Conservation (phyloP, 2,888 invertebrate genomes). For the Orchestes rusci region DNA sequence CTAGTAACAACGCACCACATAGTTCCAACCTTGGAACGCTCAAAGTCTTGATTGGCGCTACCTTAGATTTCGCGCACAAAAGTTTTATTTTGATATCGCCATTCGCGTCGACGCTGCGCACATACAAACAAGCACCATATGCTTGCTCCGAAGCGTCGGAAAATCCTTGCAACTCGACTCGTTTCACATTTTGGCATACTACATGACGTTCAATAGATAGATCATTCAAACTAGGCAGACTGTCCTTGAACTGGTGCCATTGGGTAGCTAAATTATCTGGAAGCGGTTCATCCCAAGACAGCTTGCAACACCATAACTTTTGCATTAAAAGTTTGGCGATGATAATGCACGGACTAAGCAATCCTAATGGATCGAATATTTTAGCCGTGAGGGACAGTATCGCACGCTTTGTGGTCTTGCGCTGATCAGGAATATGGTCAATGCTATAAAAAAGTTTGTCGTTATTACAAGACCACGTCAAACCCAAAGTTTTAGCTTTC, state of each 20-base stretch:
- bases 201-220: not conserved
- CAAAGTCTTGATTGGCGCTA: slow-evolving; percentile 25
- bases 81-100: slow-evolving; percentile 1
- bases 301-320: no score
- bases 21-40: slow-evolving; percentile 26
- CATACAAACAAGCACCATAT: slow-evolving; percentile 10
- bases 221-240: slow-evolving; percentile 1
- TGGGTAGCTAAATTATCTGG: not conserved
- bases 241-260: slow-evolving; percentile 3
- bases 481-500: slow-evolving; percentile 7
- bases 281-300: slow-evolving; percentile 13
- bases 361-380: no score
- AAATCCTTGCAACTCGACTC: slow-evolving; percentile 6
- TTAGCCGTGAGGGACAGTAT: slow-evolving; percentile 9
- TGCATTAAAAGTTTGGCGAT: slow-evolving; percentile 15
- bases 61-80: slow-evolving; percentile 9
- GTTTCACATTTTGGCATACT: no score
- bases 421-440: not conserved
- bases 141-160: slow-evolving; percentile 6
- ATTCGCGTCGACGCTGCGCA: not conserved
- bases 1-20: slow-evolving; percentile 20
- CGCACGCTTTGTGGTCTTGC: slow-evolving; percentile 3
- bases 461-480: slow-evolving; percentile 8
- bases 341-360: slow-evolving; percentile 6
- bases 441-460: slow-evolving; percentile 1